Conservation (phyloP, 1,140 invertebrate genomes). For the Tetraneura akinire region DNA sequence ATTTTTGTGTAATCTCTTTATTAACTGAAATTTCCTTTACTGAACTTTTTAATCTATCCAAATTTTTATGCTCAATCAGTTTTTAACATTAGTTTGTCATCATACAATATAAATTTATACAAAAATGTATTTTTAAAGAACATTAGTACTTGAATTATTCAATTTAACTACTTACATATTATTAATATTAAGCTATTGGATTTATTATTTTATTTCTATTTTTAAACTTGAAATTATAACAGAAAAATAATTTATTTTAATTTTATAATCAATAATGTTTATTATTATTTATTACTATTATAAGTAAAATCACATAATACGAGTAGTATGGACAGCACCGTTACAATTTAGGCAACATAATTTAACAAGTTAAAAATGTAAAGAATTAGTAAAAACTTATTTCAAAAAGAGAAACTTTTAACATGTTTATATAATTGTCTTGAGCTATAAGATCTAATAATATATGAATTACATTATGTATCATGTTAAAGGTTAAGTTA, state of each 20-base stretch:
- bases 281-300: conserved; percentile 35
- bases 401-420: conserved; percentile 26
- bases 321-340: conserved; percentile 43
- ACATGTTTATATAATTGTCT: conserved; percentile 26
- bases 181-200: background rate
- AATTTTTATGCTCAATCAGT: no score
- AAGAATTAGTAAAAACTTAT: conserved; percentile 26
- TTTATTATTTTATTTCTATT: background rate
- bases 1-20: no score
- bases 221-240: background rate
- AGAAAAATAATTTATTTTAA: background rate
- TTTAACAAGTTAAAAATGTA: conserved; percentile 22
- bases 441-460: conserved; percentile 37
- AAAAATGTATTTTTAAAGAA: background rate
- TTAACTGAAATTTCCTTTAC: no score
- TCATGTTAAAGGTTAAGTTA: background rate
- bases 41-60: no score
- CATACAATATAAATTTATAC: background rate
- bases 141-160: background rate
- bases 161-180: no score
- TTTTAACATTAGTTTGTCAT: no score
- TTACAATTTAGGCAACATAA: conserved; percentile 40
- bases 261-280: conserved; percentile 29
- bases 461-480: background rate
- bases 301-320: conserved; percentile 46